Base-by-base conservation (phyloP, 2,113 vertebrate genomes). In the Casuarius casuarius region DNA sequence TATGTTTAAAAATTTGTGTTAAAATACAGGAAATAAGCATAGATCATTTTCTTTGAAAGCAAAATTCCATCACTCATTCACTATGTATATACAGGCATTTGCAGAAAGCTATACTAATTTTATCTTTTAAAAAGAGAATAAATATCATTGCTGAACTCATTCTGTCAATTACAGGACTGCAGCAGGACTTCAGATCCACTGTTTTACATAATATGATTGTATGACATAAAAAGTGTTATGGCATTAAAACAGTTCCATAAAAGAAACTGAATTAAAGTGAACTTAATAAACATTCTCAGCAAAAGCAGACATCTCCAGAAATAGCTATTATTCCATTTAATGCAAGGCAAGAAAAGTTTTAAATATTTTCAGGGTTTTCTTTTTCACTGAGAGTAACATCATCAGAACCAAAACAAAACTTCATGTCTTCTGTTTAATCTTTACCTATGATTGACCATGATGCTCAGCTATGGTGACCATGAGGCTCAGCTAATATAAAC, bases 111-210 rank as follows among this genome's bases (percentile, higher is more conserved):
- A 58, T 20, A 86, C 46, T 77, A 62, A 90, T 90, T 86, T 91
- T 71, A 54, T 86, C 75, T 85, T 83, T 86, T 83, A 73, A 40
- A 94, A 94, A 83, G 48, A 21, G 40, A 94, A 83, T 59, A 6
- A 85, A 90, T 85, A 29, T 46, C 65, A 85, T 48, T 90, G 25
- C 31, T 95, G 90, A 88, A 90, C 83, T 93, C 49, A 70, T 88
- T 94, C 92, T 94, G 79, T 70, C 85, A 90, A 31, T 80, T 94
- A 80, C 1, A 88, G 33, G 46, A 82, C 65, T 72, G 58, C 12
- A 91, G 91, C 28, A 95, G 62, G 58, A 58, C 54, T 66, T 66
- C 17, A 88, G 35, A 66, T 70, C 76, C 52, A 70, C 25, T 79
- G 5, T 48, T 87, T 91, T 86, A 58, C 48, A 52, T 73, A 76